phyloP scores from a whole-genome alignment of 2,888 invertebrate genomes.

The Flexamia atlantica region DNA sequence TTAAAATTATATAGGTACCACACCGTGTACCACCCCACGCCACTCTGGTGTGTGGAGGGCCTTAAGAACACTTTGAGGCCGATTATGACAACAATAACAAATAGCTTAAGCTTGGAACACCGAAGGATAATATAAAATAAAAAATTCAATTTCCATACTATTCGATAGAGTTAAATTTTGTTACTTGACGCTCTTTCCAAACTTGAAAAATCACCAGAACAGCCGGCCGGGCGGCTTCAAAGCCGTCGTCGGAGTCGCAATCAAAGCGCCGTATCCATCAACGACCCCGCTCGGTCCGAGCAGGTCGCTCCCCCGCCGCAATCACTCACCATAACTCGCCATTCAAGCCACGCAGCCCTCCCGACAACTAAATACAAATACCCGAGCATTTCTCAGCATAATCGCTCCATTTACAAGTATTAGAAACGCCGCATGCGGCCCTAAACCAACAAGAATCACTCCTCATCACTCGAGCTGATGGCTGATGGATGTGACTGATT shows the following conservation, averaged over 20 bases:
- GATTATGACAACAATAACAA: too few species aligned
- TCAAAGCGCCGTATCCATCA: not conserved
- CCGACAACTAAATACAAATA: constrained; percentile 37
- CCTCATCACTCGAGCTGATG: constrained; percentile 26
- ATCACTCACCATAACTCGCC: not conserved
- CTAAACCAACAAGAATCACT: constrained; percentile 41
- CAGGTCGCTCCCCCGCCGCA: not conserved
- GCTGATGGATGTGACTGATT: constrained; percentile 58
- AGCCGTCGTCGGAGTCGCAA: not conserved
- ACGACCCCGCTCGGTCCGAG: not conserved
- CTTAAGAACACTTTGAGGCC: too few species aligned
- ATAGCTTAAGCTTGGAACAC: too few species aligned
- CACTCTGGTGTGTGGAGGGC: too few species aligned
- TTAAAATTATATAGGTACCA: too few species aligned
- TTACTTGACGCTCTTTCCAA: too few species aligned
- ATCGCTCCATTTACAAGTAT: constrained; percentile 43
- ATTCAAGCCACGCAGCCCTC: not conserved
- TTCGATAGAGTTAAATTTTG: too few species aligned
- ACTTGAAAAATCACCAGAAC: too few species aligned
- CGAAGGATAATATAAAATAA: too few species aligned
- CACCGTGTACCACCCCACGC: too few species aligned
- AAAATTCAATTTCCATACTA: too few species aligned
- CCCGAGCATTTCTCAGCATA: constrained; percentile 15
- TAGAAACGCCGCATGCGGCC: constrained; percentile 27
- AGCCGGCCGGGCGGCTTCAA: constrained; percentile 2